These are phyloP conservation scores for Apostichopus californicus DNA, from an alignment of 35 echinoderm and acorn worm species.

Conservation along the genomic window DNA sequence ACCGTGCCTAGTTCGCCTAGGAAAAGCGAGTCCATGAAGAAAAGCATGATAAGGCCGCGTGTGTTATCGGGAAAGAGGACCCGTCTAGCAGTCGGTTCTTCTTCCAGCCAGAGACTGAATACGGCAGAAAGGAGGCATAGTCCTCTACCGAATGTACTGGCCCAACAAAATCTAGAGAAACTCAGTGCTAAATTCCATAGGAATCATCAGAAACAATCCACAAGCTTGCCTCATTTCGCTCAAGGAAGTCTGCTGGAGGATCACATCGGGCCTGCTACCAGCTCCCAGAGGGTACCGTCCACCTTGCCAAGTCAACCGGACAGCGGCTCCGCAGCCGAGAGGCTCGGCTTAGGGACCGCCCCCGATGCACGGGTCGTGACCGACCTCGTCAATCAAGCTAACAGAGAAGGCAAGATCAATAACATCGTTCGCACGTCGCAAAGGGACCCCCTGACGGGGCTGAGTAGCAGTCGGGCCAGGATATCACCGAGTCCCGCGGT, in stretches of 20 bases:
- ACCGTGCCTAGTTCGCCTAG: neutral
- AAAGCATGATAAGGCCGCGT: neutral
- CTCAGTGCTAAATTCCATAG: conserved; percentile 67
- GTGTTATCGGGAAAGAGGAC: conserved; percentile 3
- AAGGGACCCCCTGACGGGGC: conserved; percentile 67
- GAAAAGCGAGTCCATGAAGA: neutral
- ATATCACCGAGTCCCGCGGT: conserved; percentile 61
- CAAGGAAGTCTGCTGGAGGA: conserved; percentile 22
- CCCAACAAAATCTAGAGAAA: conserved; percentile 74
- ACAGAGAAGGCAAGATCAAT: conserved; percentile 91
- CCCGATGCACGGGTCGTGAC: conserved; percentile 85
- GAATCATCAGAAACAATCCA: conserved; percentile 10
- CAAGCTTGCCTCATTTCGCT: conserved; percentile 42
- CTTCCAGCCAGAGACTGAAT: conserved; percentile 30
- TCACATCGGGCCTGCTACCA: conserved; percentile 6
- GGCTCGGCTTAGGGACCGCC: conserved; percentile 58
- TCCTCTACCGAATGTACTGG: conserved; percentile 63
- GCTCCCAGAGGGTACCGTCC: conserved; percentile 49
- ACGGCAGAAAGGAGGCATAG: conserved; percentile 62
- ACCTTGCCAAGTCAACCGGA: conserved; percentile 24
- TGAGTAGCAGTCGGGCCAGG: conserved; percentile 68
- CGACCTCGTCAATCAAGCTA: conserved; percentile 93
- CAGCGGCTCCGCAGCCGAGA: conserved; percentile 13
- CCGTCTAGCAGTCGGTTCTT: neutral
- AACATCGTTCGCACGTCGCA: conserved; percentile 73